Conservation (phyloP, 2,113 vertebrate species). For the Abramis brama region DNA sequence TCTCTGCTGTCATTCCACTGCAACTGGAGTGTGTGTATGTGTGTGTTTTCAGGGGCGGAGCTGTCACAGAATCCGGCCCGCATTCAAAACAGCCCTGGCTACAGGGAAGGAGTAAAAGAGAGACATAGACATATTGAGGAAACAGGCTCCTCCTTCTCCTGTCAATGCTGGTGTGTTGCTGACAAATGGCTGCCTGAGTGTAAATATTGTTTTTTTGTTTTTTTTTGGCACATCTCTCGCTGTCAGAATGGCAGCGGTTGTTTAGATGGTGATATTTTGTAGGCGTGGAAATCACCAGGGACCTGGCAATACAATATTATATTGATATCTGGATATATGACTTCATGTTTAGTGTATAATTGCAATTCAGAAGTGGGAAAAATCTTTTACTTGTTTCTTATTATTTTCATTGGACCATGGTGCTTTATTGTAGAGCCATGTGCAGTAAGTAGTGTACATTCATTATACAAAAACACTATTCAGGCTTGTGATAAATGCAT, state of each 20-base stretch:
- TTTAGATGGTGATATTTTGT: slow-evolving; percentile 31
- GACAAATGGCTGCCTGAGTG: slow-evolving; percentile 40
- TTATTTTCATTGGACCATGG: neutral
- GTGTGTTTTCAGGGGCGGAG: slow-evolving; percentile 49
- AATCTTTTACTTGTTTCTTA: neutral
- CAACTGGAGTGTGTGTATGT: slow-evolving; percentile 41
- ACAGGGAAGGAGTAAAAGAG: slow-evolving; percentile 19
- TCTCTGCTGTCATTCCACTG: slow-evolving; percentile 45
- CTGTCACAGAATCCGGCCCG: slow-evolving; percentile 27
- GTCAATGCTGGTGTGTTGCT: slow-evolving; percentile 37
- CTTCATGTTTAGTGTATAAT: neutral
- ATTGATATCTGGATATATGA: neutral
- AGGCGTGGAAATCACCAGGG: neutral
- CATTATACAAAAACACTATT: neutral
- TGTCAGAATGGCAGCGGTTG: slow-evolving; percentile 11
- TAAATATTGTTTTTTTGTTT: slow-evolving; percentile 30
- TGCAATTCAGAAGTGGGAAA: neutral
- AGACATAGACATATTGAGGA: slow-evolving; percentile 38
- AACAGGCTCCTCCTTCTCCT: slow-evolving; percentile 3
- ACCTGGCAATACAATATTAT: neutral
- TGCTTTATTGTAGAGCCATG: neutral
- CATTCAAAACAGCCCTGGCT: neutral
- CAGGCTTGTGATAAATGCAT: no score
- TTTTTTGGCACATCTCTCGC: slow-evolving; percentile 9
- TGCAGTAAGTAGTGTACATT: neutral